Percentiles rank a stretch among this genome's conserved stretches.
phyloP scores from a whole-genome alignment of 2,888 invertebrate genomes.

The Caenorhabditis angaria region DNA sequence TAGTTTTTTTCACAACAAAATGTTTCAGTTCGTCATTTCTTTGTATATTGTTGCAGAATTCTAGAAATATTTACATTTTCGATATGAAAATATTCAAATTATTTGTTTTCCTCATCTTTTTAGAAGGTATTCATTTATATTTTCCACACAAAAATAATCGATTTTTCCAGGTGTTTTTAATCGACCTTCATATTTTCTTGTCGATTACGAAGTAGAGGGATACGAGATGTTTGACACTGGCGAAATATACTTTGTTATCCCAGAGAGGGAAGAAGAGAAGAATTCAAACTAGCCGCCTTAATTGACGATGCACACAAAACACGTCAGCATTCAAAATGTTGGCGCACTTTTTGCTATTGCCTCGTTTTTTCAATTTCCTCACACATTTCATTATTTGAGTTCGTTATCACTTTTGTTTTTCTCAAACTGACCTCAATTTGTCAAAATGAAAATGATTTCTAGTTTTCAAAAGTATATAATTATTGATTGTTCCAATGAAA shows the following conservation, averaged over 20 bases:
- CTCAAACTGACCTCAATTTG: neutral
- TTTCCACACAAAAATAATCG: neutral
- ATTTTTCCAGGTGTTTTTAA: neutral
- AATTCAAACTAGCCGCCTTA: constrained; percentile 1
- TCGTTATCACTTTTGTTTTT: neutral
- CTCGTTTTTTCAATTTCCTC: neutral
- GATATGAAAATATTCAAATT: no score
- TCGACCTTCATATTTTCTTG: constrained; percentile 31
- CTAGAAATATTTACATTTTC: no score
- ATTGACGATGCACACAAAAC: neutral
- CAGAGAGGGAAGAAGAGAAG: neutral
- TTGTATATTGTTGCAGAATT: no score
- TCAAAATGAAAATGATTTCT: neutral
- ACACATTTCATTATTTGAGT: neutral
- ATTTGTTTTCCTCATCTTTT: no score
- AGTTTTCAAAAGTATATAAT: neutral
- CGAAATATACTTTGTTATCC: constrained; percentile 11
- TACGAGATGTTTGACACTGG: constrained; percentile 35
- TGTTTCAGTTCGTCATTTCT: no score
- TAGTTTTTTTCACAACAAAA: no score
- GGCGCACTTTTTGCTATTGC: neutral
- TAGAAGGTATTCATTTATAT: no score
- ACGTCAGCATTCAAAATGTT: neutral
- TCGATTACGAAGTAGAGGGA: constrained; percentile 38
- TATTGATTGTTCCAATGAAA: neutral